Conservation (phyloP, 2,888 invertebrate genomes). For the Druceiella hillmani region DNA sequence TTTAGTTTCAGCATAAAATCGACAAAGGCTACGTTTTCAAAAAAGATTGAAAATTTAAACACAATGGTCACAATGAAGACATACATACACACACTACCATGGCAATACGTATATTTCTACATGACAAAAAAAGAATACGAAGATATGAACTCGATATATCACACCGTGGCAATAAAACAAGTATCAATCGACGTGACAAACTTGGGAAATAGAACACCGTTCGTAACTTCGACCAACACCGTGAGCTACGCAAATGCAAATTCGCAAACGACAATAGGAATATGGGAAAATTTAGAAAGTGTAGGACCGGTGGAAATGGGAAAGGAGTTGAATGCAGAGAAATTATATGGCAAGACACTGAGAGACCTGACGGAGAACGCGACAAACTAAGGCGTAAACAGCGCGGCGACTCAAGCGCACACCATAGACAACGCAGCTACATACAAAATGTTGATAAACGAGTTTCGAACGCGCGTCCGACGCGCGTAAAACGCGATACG, state of each 20-base stretch:
- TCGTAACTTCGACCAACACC: conserved; percentile 6
- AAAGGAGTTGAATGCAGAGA: conserved; percentile 1
- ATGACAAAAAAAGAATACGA: conserved; percentile 2
- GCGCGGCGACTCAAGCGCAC: too few relatives aligned
- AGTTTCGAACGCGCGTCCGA: too few relatives aligned
- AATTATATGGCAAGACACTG: conserved; percentile 4
- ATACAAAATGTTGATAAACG: too few relatives aligned
- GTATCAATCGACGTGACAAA: conserved; percentile 7
- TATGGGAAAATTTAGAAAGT: conserved; percentile 10
- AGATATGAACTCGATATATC: conserved; percentile 1
- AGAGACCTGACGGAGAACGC: not conserved
- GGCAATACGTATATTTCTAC: conserved; percentile 6
- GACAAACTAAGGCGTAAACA: not conserved
- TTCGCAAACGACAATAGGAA: conserved; percentile 12
- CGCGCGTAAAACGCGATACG: too few relatives aligned
- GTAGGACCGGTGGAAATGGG: conserved; percentile 3
- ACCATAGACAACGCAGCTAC: too few relatives aligned
- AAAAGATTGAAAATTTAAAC: not conserved
- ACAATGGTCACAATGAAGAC: too few relatives aligned
- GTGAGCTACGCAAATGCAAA: conserved; percentile 10
- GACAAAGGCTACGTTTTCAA: not conserved
- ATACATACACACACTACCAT: conserved; percentile 7
- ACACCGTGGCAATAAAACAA: conserved; percentile 5
- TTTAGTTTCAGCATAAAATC: too few relatives aligned
- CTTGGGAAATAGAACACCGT: conserved; percentile 11